A percentile compares a stretch with the other conserved stretches of the same genome.
phyloP scores from a whole-genome alignment of 2,797 vertebrate species.

The Kryptolebias ocellatus region DNA sequence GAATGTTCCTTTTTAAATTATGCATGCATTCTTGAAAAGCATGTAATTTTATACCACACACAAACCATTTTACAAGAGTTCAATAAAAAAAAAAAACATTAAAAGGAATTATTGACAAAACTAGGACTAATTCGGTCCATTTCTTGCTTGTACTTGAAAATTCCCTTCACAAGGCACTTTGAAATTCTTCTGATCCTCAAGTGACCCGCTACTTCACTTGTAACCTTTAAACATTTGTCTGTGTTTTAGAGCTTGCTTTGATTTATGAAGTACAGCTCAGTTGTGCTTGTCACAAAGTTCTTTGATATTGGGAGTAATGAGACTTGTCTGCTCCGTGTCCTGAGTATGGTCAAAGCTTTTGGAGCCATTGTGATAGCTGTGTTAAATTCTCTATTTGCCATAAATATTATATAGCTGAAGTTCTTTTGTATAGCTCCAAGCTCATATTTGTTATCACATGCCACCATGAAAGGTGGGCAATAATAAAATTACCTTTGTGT shows the following conservation, averaged over 20 bases:
- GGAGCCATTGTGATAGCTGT: neutral
- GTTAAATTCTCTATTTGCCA: conserved; percentile 19
- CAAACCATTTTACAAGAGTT: conserved; percentile 20
- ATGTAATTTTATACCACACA: conserved; percentile 35
- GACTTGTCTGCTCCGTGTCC: conserved; percentile 24
- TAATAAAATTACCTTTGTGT: too few species aligned
- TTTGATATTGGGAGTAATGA: conserved; percentile 35
- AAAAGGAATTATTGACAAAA: conserved; percentile 66
- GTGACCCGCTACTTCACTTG: conserved; percentile 45
- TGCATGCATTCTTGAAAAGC: conserved; percentile 9
- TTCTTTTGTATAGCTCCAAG: neutral
- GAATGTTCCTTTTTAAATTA: neutral
- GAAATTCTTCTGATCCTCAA: conserved; percentile 56
- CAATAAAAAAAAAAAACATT: conserved; percentile 28
- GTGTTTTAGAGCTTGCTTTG: conserved; percentile 47
- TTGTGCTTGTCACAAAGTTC: neutral
- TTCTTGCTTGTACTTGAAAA: conserved; percentile 50
- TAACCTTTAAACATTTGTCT: conserved; percentile 45
- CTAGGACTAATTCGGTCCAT: conserved; percentile 37
- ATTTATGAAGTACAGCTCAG: conserved; percentile 34
- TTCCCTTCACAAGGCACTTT: conserved; percentile 36
- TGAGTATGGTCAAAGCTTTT: conserved; percentile 11
- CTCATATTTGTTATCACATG: too few species aligned
- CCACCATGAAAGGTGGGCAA: too few species aligned
- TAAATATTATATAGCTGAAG: conserved; percentile 29